Conservation (phyloP, 2,113 vertebrate species). For the Aegotheles bennettii region DNA sequence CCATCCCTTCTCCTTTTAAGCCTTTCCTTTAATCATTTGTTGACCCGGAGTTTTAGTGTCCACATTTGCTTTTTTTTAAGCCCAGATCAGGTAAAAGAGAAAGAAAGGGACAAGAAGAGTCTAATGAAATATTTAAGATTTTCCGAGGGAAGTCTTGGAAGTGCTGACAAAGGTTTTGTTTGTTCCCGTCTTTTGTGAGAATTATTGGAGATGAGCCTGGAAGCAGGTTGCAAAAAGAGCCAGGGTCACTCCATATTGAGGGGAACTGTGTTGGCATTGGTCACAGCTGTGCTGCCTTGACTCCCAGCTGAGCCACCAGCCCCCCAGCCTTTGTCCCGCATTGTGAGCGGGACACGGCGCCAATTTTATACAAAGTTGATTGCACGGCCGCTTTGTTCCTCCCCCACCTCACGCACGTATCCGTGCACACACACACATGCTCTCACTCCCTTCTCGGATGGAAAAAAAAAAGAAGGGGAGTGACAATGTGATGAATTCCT, state of each 20-base stretch:
- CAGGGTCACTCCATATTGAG: conserved; percentile 86
- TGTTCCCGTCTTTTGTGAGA: conserved; percentile 73
- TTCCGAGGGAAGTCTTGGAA: conserved; percentile 75
- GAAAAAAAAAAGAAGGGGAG: background rate
- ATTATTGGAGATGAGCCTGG: conserved; percentile 74
- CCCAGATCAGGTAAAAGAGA: background rate
- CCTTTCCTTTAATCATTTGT: conserved; percentile 71
- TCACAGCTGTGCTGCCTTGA: conserved; percentile 85
- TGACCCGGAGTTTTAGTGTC: conserved; percentile 51
- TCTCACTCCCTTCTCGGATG: background rate
- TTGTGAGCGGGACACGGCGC: conserved; percentile 77
- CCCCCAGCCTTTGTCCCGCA: conserved; percentile 81
- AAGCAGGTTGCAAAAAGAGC: conserved; percentile 75
- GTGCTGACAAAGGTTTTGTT: conserved; percentile 79
- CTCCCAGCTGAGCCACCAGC: conserved; percentile 84
- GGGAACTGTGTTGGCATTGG: conserved; percentile 79
- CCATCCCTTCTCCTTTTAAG: background rate
- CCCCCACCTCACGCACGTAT: conserved; percentile 53
- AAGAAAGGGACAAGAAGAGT: conserved; percentile 60
- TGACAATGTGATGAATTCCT: conserved; percentile 76
- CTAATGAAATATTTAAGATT: conserved; percentile 92
- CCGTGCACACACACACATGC: background rate
- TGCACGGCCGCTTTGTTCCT: conserved; percentile 81
- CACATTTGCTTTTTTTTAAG: background rate
- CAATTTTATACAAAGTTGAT: conserved; percentile 85